phyloP scores from a whole-genome alignment of 64 coral and sea anemone genomes.

The Orbicella faveolata region DNA sequence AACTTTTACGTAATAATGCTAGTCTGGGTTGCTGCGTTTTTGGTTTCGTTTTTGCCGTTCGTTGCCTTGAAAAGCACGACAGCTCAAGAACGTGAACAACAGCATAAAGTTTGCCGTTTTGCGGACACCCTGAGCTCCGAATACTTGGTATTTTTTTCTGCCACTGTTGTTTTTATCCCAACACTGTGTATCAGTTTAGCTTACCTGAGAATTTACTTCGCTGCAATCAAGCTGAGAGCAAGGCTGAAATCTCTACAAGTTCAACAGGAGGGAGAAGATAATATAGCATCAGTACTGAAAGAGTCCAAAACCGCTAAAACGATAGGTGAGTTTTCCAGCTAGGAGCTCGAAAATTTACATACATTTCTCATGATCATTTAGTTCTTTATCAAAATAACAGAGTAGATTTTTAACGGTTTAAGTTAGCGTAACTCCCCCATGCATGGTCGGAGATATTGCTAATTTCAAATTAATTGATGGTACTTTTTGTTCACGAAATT shows the following conservation, averaged over 20 bases:
- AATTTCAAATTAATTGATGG: too few relatives aligned
- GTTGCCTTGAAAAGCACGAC: constrained; percentile 20
- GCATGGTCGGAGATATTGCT: too few relatives aligned
- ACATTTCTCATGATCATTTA: background rate
- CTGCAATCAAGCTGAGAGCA: constrained; percentile 32
- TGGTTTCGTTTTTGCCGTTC: constrained; percentile 56
- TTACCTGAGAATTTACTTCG: constrained; percentile 48
- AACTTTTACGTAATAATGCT: constrained; percentile 21
- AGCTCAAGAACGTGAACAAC: constrained; percentile 16
- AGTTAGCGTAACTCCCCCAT: too few relatives aligned
- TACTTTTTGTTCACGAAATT: too few relatives aligned
- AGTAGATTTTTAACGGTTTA: too few relatives aligned
- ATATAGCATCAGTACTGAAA: constrained; percentile 27
- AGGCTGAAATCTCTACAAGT: constrained; percentile 38
- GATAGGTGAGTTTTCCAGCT: constrained; percentile 42
- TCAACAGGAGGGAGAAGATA: background rate
- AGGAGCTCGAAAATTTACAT: background rate
- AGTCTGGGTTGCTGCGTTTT: constrained; percentile 34
- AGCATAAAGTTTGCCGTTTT: constrained; percentile 60
- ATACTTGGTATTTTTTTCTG: constrained; percentile 50
- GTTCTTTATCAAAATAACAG: too few relatives aligned
- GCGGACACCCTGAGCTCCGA: constrained; percentile 57
- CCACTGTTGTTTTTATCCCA: constrained; percentile 45
- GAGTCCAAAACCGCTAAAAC: constrained; percentile 66
- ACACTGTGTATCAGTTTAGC: constrained; percentile 53